These are phyloP conservation scores for Pyrrhia umbra DNA, from an alignment of 2,888 invertebrate species.

Conservation along the genomic window DNA sequence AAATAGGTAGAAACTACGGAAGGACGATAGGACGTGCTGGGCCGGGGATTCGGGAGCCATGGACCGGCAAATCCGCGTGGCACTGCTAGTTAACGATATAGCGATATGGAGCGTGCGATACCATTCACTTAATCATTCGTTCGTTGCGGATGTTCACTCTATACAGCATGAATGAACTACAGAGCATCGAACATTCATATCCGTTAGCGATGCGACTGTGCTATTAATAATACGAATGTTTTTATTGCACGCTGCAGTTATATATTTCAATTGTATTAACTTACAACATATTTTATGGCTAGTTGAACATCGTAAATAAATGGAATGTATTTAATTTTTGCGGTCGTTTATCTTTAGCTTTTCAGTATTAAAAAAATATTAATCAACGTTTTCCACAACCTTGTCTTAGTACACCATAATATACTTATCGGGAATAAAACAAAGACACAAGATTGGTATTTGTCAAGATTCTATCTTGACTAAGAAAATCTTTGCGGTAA, in stretches of 20 bases:
- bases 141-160: conserved; percentile 56
- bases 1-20: no score
- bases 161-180: conserved; percentile 51
- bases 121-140: conserved; percentile 57
- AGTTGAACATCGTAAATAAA: conserved; percentile 29
- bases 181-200: conserved; percentile 48
- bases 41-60: neutral
- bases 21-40: neutral
- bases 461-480: no score
- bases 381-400: conserved; percentile 17
- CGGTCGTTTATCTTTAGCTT: conserved; percentile 9
- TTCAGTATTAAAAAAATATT: conserved; percentile 19
- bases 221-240: conserved; percentile 42
- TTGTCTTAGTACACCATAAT: neutral
- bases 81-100: conserved; percentile 26
- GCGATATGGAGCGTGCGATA: conserved; percentile 64
- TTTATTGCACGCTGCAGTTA: conserved; percentile 33
- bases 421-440: no score
- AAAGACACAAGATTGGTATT: no score
- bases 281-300: conserved; percentile 26
- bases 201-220: conserved; percentile 39
- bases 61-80: neutral
- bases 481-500: no score
- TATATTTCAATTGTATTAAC: conserved; percentile 18
- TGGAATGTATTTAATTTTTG: conserved; percentile 4